Evolutionary conservation across 2,888 invertebrate genomes (phyloP).

Genomic region (Candidula unifasciata): DNA sequence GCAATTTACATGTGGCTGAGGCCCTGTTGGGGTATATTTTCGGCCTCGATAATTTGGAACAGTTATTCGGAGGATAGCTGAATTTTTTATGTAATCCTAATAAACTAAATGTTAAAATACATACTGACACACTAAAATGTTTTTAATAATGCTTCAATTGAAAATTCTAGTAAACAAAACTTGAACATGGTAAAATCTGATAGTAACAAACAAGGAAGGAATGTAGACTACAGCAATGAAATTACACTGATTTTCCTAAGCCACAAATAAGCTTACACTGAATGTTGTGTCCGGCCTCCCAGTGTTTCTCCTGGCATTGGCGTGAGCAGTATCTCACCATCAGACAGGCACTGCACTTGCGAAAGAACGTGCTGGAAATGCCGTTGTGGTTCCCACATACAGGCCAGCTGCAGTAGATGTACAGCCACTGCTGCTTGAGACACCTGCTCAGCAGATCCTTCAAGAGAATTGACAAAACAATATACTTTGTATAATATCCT

Average conservation of each 20-base stretch:
- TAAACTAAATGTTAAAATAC: too few species aligned
- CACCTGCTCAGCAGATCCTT: conserved; percentile 41
- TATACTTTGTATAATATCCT: not conserved
- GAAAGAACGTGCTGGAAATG: conserved; percentile 46
- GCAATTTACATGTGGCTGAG: too few species aligned
- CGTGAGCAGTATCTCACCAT: conserved; percentile 61
- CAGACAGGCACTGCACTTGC: conserved; percentile 62
- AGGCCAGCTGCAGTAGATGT: conserved; percentile 46
- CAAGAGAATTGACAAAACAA: not conserved
- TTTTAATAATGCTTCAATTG: too few species aligned
- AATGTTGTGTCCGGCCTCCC: conserved; percentile 60
- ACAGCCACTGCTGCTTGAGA: conserved; percentile 40
- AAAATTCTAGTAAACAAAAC: too few species aligned
- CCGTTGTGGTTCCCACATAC: conserved; percentile 39
- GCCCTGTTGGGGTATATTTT: too few species aligned
- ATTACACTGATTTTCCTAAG: conserved; percentile 83
- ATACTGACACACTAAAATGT: too few species aligned
- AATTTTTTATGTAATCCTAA: too few species aligned
- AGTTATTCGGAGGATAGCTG: too few species aligned
- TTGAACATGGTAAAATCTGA: too few species aligned
- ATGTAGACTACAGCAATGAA: too few species aligned
- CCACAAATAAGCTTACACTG: conserved; percentile 74
- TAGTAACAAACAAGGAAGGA: too few species aligned
- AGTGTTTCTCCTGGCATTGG: conserved; percentile 63
- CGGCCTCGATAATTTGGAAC: too few species aligned